Percentiles rank a stretch among this genome's conserved stretches.
Evolutionary conservation across 2,797 vertebrate genomes (phyloP).

Genomic region (Enteromius mattozi): DNA sequence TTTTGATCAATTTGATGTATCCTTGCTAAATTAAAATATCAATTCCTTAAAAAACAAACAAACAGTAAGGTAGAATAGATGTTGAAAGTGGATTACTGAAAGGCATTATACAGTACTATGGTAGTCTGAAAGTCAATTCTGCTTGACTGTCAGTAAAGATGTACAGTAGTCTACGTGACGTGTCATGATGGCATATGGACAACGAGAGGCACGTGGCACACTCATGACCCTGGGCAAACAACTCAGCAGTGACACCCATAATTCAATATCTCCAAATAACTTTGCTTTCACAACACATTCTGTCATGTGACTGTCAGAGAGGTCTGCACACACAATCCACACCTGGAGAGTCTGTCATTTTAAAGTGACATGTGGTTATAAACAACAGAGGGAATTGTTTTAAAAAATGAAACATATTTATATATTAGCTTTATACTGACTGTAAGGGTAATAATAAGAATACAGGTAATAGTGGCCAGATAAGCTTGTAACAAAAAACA

Average conservation of each 20-base stretch:
- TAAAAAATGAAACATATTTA: too few species aligned
- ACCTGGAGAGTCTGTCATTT: not conserved
- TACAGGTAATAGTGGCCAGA: not conserved
- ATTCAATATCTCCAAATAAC: conserved; percentile 41
- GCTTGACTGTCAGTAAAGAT: conserved; percentile 44
- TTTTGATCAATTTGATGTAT: not conserved
- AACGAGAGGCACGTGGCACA: conserved; percentile 67
- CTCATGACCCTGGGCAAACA: conserved; percentile 62
- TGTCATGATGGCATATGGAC: conserved; percentile 77
- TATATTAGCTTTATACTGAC: not conserved
- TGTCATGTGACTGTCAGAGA: conserved; percentile 8
- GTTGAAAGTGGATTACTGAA: not conserved
- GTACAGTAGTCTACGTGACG: conserved; percentile 14
- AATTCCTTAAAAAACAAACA: not conserved
- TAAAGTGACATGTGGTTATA: not conserved
- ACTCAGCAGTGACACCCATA: conserved; percentile 53
- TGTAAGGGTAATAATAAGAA: not conserved
- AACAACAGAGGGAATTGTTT: not conserved
- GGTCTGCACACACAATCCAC: conserved; percentile 16
- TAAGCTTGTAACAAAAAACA: not conserved
- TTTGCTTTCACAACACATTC: not conserved
- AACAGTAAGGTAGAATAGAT: not conserved
- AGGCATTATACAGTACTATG: not conserved
- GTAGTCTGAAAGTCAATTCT: not conserved
- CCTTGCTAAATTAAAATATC: not conserved